A percentile compares a stretch with the other conserved stretches of the same genome.
Evolutionary conservation across 2,113 vertebrate genomes (phyloP).

Genomic region (Eptesicus fuscus): DNA sequence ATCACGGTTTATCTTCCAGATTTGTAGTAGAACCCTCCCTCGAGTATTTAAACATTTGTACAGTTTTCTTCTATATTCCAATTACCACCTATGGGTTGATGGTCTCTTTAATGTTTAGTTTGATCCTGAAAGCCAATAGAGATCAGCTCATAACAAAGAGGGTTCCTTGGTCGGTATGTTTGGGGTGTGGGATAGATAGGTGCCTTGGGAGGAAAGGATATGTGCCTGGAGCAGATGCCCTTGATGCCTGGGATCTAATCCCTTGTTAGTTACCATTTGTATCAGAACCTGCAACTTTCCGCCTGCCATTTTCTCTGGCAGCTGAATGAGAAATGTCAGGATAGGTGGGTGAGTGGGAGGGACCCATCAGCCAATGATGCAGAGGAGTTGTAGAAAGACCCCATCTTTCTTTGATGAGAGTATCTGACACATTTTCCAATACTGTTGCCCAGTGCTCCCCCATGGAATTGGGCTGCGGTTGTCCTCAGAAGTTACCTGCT

Average conservation of each 20-base stretch:
- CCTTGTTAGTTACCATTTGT: background rate
- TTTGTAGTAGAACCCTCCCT: background rate
- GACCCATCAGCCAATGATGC: background rate
- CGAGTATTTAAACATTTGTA: background rate
- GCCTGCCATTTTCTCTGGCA: background rate
- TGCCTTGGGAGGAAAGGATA: background rate
- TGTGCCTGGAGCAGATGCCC: background rate
- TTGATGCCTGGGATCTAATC: background rate
- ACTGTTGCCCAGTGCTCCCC: background rate
- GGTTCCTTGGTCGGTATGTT: background rate
- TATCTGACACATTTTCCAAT: background rate
- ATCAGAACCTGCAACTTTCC: background rate
- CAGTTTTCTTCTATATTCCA: background rate
- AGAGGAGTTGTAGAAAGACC: background rate
- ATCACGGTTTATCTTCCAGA: background rate
- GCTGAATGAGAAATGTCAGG: background rate
- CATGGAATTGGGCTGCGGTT: background rate
- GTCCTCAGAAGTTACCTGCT: background rate
- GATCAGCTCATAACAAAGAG: background rate
- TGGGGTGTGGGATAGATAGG: background rate
- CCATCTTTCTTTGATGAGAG: background rate
- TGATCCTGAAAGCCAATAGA: background rate
- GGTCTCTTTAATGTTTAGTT: background rate
- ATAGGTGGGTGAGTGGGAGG: background rate
- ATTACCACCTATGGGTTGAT: background rate